A percentile compares a stretch with the other conserved stretches of the same genome.
phyloP scores from a whole-genome alignment of 2,888 invertebrate species.

The Apamea monoglypha region DNA sequence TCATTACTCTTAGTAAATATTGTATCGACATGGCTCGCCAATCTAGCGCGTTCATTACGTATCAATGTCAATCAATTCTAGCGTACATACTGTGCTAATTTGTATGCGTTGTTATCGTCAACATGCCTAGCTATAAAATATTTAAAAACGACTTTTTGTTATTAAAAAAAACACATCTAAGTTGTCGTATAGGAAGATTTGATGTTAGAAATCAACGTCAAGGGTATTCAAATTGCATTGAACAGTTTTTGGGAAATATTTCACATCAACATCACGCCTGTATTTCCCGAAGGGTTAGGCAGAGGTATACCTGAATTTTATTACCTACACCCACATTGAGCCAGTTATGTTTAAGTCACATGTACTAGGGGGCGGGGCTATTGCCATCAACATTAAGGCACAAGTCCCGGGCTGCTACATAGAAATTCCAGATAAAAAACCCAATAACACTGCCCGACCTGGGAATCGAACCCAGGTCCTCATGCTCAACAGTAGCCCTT shows the following conservation, averaged over 20 bases:
- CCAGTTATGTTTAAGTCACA: no score
- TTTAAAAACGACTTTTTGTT: no score
- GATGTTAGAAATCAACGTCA: background rate
- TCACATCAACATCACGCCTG: background rate
- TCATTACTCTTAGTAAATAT: constrained; percentile 20
- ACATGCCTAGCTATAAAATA: background rate
- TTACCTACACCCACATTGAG: no score
- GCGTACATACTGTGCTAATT: background rate
- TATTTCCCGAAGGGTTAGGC: no score
- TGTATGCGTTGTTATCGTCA: constrained; percentile 3
- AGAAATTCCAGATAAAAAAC: no score
- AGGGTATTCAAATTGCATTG: background rate
- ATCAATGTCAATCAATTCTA: constrained; percentile 40
- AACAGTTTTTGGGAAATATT: background rate
- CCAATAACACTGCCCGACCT: no score
- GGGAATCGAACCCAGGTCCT: no score
- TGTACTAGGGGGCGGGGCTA: no score
- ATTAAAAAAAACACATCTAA: background rate
- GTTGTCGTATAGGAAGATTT: background rate
- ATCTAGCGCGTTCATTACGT: constrained; percentile 7
- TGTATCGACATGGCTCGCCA: constrained; percentile 1
- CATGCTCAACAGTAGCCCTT: no score
- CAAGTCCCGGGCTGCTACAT: no score
- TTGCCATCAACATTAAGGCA: no score
- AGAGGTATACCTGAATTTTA: no score